A percentile compares a stretch with the other conserved stretches of the same genome.
phyloP scores from a whole-genome alignment of 1,140 invertebrate genomes.

The Drosophila nigrodunni region DNA sequence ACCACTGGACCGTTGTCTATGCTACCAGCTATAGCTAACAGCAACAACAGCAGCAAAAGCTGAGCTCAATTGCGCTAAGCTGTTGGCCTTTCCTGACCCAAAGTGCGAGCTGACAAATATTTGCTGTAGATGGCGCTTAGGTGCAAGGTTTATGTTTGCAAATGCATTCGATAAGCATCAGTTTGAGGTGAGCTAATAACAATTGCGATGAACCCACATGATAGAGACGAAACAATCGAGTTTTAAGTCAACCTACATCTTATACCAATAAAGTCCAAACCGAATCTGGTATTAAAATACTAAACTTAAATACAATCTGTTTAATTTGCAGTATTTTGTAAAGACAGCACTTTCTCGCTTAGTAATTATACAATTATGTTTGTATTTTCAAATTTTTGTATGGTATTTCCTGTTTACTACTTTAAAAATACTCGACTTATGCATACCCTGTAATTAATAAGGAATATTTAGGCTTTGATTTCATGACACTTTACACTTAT shows the following conservation, averaged over 20 bases:
- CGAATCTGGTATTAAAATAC: not conserved
- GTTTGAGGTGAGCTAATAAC: constrained; percentile 34
- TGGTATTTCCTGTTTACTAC: too few species aligned
- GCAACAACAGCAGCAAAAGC: constrained; percentile 9
- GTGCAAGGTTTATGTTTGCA: constrained; percentile 41
- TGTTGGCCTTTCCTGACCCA: constrained; percentile 23
- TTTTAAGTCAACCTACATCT: not conserved
- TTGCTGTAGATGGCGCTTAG: constrained; percentile 43
- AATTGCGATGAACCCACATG: constrained; percentile 14
- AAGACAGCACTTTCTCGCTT: too few species aligned
- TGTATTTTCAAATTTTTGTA: too few species aligned
- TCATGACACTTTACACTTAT: too few species aligned
- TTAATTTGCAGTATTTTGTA: too few species aligned
- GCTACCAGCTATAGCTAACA: constrained; percentile 4
- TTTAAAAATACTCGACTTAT: not conserved
- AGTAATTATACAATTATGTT: too few species aligned
- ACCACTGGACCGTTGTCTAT: not conserved
- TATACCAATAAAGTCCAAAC: not conserved
- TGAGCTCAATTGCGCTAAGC: constrained; percentile 12
- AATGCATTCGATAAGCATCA: constrained; percentile 47
- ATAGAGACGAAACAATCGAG: not conserved
- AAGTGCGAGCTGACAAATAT: constrained; percentile 50
- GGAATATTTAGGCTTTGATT: too few species aligned
- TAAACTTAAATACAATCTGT: not conserved
- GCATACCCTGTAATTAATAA: not conserved